Evolutionary conservation across 1,140 invertebrate species (phyloP).

Genomic region (Drosophila auraria): DNA sequence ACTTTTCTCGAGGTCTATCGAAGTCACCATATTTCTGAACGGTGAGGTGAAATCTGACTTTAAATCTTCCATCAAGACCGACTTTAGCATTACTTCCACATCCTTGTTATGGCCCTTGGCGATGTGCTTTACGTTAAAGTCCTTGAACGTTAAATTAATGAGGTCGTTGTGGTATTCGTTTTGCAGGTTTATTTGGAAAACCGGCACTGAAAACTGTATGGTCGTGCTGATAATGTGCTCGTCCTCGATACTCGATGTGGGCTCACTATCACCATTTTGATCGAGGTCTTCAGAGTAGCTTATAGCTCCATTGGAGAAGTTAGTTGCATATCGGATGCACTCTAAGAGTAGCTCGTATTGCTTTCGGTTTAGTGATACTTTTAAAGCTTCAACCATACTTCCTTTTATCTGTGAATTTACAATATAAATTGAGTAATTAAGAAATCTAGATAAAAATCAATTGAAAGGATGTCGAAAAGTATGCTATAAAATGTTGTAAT

Average conservation of each 20-base stretch:
- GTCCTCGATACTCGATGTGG: slow-evolving; percentile 25
- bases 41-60: slow-evolving; percentile 91
- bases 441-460: background rate
- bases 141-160: slow-evolving; percentile 93
- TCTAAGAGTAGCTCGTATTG: slow-evolving; percentile 96
- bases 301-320: slow-evolving; percentile 60
- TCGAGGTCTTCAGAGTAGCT: slow-evolving; percentile 37
- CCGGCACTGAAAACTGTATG: slow-evolving; percentile 90
- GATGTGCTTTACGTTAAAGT: slow-evolving; percentile 92
- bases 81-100: slow-evolving; percentile 92
- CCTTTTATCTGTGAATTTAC: slow-evolving; percentile 88
- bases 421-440: background rate
- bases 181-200: slow-evolving; percentile 91
- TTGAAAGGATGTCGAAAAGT: background rate
- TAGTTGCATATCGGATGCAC: slow-evolving; percentile 87
- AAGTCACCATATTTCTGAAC: slow-evolving; percentile 93
- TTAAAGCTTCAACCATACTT: slow-evolving; percentile 92
- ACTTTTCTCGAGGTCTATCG: slow-evolving; percentile 86
- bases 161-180: slow-evolving; percentile 86
- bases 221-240: slow-evolving; percentile 49
- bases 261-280: slow-evolving; percentile 26
- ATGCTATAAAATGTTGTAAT: background rate
- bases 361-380: slow-evolving; percentile 92
- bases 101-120: slow-evolving; percentile 88
- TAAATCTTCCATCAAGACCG: slow-evolving; percentile 95